A percentile compares a stretch with the other conserved stretches of the same genome.
Conservation (phyloP, 2,888 invertebrate genomes). For the Zele albiditarsus region DNA sequence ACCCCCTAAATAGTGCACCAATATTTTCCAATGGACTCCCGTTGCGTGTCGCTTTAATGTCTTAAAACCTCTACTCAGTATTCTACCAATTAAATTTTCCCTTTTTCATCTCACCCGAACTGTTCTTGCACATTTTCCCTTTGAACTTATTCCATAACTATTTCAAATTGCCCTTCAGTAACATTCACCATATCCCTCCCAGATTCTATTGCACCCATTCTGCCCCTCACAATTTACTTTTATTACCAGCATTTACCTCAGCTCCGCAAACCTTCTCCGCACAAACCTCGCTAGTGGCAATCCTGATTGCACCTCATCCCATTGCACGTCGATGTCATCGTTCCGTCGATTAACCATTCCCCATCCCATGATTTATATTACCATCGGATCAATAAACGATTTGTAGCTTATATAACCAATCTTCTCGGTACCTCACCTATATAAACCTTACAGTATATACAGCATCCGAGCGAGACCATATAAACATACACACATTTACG, state of each 20-base stretch:
- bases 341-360: constrained; percentile 50
- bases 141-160: constrained; percentile 10
- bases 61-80: neutral
- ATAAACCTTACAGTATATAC: neutral
- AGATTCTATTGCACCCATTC: constrained; percentile 11
- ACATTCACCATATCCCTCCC: constrained; percentile 24
- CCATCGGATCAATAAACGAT: constrained; percentile 37
- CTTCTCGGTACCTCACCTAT: constrained; percentile 1
- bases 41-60: neutral
- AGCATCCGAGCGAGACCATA: neutral
- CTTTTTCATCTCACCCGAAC: constrained; percentile 20
- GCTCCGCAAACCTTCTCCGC: constrained; percentile 27
- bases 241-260: constrained; percentile 45
- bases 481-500: neutral
- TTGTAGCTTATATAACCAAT: constrained; percentile 24
- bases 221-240: constrained; percentile 44
- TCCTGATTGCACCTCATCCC: constrained; percentile 15
- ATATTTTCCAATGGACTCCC: neutral
- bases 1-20: neutral
- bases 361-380: constrained; percentile 12
- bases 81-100: constrained; percentile 22
- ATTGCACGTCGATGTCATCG: constrained; percentile 41
- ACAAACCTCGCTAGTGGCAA: neutral
- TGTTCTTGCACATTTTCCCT: constrained; percentile 20
- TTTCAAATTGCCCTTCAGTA: constrained; percentile 24